Base-by-base conservation (phyloP, 2,797 vertebrate species). In the Huso huso region DNA sequence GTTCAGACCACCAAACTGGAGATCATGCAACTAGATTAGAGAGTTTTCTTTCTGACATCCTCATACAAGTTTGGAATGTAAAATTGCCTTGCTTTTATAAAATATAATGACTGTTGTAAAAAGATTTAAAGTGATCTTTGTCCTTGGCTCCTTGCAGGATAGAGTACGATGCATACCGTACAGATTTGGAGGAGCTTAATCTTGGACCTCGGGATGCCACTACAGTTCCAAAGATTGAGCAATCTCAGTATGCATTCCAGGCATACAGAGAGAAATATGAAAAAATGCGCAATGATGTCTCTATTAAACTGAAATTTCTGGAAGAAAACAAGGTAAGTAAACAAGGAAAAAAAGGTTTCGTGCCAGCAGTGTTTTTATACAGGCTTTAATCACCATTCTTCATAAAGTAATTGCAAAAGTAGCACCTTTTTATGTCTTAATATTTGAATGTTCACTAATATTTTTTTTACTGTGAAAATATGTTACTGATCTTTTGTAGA, bases 161-260 rank as follows among this genome's bases (percentile, higher is more conserved):
- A 61, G 97, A 99, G 72, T 99, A 97, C 9, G 97, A 99, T 66
- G 96, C 97, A 0, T 99, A 99, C 77, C 93, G 97, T 63, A 99
- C 96, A 6, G 97, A 99, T 76, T 79, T 99, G 72, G 96, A 99
- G 82, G 97, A 99, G 78, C 72, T 99, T 73, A 99, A 98, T 78
- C 83, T 99, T 79, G 96, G 96, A 6, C 95, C 95, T 13, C 94
- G 95, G 10, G 97, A 99, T 67, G 82, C 91, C 78, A 92, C 71
- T 79, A 97, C 95, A 50, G 78, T 97, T 82, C 94, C 94, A 75
- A 98, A 95, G 88, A 98, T 99, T 23, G 96, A 99, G 76, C 86
- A 87, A 70, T 96, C 94, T 13, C 96, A 99, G 79, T 92, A 92
- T 76, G 83, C 91, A 65, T 99, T 98, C 82, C 95, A 98, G 86